Base-by-base conservation (phyloP, 2,797 vertebrate species). In the Parauchenoglanis ngamensis region DNA sequence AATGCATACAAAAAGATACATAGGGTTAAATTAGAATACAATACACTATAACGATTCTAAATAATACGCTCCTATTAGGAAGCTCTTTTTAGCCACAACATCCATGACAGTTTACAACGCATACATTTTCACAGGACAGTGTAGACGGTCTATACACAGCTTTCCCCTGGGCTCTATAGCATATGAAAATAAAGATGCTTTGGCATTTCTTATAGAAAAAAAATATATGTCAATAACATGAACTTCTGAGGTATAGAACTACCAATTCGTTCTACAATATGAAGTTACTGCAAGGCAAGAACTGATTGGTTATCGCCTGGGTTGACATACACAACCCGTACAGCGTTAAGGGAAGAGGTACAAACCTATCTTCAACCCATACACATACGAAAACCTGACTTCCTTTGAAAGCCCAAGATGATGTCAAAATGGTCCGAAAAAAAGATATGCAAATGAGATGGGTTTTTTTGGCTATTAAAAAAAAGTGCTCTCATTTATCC, bases 231-330 rank as follows among this genome's bases (percentile, higher is more conserved):
- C 25, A 80, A 40, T 59, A 35, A 76, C 46, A 17, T 31, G 73
- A 28, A 35, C 57, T 57, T 90, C 79, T 88, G 89, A 91, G 90
- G 90, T 91, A 89, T 87, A 81, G 79, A 76, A 76, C 91, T 89
- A 89, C 91, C 89, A 93, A 91, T 91, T 89, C n/a, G 91, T 92
- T 92, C 93, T 94, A 93, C 90, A 93, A 94, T 92, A 91, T 92
- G 86, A 92, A 91, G 91, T 93, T 96, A 96, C 95, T 96, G 95
- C 95, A 96, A 95, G 91, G 95, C 93, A 94, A 96, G 95, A 96
- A 96, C 95, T 96, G 95, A 96, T 96, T 96, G 95, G 95, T 94
- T 94, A 95, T 95, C 93, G 89, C 94, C 92, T 89, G 92, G 93
- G 93, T 93, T 86, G 92, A 93, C 87, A 89, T 88, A 90, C 25